Conservation (phyloP, 2,888 invertebrate genomes). For the Lissonota sp. region DNA sequence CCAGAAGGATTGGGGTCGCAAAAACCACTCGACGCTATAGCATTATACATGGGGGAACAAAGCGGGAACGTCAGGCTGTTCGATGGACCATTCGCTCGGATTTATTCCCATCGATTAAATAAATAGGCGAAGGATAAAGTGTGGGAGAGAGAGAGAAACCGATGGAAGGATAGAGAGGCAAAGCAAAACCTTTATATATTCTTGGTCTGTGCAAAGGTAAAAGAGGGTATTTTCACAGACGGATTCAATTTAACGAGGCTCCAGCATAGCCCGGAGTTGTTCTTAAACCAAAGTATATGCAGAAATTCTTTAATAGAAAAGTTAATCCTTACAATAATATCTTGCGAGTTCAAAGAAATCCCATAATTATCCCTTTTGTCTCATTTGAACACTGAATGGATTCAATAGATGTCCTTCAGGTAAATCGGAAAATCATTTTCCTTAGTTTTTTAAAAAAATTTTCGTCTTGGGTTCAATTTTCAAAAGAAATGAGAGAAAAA, state of each 20-base stretch:
- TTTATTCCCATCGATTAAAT: conserved; percentile 40
- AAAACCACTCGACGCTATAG: not conserved
- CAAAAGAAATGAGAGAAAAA: no score
- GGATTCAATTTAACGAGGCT: conserved; percentile 51
- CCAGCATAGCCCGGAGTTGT: conserved; percentile 23
- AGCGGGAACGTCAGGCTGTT: not conserved
- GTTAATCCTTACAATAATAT: no score
- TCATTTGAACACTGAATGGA: no score
- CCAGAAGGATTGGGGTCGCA: no score
- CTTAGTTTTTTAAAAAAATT: no score
- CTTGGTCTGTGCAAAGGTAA: not conserved
- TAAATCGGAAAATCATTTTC: no score
- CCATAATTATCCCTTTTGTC: no score
- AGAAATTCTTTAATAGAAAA: no score
- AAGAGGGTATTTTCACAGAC: conserved; percentile 42
- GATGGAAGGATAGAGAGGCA: not conserved
- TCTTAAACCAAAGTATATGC: not conserved
- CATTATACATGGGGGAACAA: not conserved
- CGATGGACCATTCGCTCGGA: not conserved
- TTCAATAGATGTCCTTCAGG: no score
- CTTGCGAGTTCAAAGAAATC: no score
- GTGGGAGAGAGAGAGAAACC: not conserved
- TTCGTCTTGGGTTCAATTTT: no score
- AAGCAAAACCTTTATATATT: not conserved
- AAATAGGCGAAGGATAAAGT: conserved; percentile 10